phyloP scores from a whole-genome alignment of 2,888 invertebrate species.

The Drosophila paranaensis region DNA sequence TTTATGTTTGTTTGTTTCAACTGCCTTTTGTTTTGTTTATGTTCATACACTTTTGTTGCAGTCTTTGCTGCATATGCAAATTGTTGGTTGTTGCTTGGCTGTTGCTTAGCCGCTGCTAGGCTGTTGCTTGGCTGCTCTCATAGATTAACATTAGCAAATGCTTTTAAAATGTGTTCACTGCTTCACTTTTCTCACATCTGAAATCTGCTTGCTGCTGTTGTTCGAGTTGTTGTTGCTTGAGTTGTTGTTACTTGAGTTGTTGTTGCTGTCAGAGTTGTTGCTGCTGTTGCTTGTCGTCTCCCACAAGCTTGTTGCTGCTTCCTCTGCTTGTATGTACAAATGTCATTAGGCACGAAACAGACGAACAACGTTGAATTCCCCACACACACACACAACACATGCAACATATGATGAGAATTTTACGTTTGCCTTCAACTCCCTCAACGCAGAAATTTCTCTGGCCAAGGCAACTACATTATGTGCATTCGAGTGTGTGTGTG shows the following conservation, averaged over 20 bases:
- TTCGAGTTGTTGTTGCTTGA: conserved; percentile 13
- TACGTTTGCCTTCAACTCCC: conserved; percentile 18
- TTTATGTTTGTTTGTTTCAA: conserved; percentile 28
- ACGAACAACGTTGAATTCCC: conserved; percentile 36
- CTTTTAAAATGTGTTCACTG: conserved; percentile 51
- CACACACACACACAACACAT: conserved; percentile 11
- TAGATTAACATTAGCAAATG: conserved; percentile 60
- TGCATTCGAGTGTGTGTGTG: conserved; percentile 23
- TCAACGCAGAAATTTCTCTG: conserved; percentile 35
- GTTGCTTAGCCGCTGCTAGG: neutral
- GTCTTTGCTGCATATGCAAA: conserved; percentile 33
- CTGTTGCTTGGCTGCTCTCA: conserved; percentile 6
- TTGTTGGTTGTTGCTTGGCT: neutral
- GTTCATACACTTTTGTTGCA: neutral
- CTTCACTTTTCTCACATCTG: conserved; percentile 51
- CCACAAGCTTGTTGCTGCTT: conserved; percentile 46
- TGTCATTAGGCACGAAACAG: conserved; percentile 73
- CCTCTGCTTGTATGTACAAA: conserved; percentile 63
- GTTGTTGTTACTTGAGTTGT: conserved; percentile 18
- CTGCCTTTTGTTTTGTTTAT: conserved; percentile 24
- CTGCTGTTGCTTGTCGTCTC: conserved; percentile 28
- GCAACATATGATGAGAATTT: conserved; percentile 40
- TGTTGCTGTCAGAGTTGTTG: conserved; percentile 24
- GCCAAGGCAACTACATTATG: conserved; percentile 63
- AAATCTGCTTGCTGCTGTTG: conserved; percentile 48